Evolutionary conservation across 1,140 invertebrate genomes (phyloP).

Genomic region (Drosophila pseudoananassae): DNA sequence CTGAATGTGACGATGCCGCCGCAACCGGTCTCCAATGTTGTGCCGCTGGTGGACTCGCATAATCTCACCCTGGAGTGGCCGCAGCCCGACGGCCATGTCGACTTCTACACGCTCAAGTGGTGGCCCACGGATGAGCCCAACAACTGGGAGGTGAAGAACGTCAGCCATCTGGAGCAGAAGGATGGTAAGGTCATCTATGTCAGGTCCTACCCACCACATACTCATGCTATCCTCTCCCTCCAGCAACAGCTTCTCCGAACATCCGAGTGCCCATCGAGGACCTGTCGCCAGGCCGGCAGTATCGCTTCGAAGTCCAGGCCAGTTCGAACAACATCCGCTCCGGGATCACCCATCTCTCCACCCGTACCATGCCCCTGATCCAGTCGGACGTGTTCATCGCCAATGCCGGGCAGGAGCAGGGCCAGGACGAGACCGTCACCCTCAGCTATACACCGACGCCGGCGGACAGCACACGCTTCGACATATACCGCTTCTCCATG

Average conservation of each 20-base stretch:
- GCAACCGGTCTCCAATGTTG: slow-evolving; percentile 92
- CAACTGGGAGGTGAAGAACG: slow-evolving; percentile 85
- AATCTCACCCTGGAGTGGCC: slow-evolving; percentile 96
- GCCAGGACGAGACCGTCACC: slow-evolving; percentile 85
- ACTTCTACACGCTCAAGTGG: slow-evolving; percentile 92
- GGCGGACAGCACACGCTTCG: slow-evolving; percentile 89
- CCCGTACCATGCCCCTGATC: slow-evolving; percentile 94
- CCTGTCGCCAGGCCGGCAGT: slow-evolving; percentile 91
- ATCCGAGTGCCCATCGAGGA: slow-evolving; percentile 89
- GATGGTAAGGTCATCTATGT: neutral
- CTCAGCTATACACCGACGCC: slow-evolving; percentile 94
- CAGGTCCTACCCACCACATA: neutral
- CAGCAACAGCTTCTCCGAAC: slow-evolving; percentile 39
- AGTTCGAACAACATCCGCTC: slow-evolving; percentile 90
- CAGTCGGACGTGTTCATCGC: slow-evolving; percentile 95
- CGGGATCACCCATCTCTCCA: slow-evolving; percentile 88
- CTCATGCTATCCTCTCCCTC: neutral
- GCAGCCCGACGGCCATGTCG: slow-evolving; percentile 92
- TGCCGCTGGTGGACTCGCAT: slow-evolving; percentile 92
- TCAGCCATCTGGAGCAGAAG: slow-evolving; percentile 78
- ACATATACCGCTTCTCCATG: slow-evolving; percentile 92
- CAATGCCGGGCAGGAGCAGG: slow-evolving; percentile 91
- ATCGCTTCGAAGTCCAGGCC: slow-evolving; percentile 91
- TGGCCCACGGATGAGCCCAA: slow-evolving; percentile 86
- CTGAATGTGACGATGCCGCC: slow-evolving; percentile 93